Percentiles rank a stretch among this genome's conserved stretches.
Conservation (phyloP, 2,113 vertebrate genomes). For the Microcebus murinus region DNA sequence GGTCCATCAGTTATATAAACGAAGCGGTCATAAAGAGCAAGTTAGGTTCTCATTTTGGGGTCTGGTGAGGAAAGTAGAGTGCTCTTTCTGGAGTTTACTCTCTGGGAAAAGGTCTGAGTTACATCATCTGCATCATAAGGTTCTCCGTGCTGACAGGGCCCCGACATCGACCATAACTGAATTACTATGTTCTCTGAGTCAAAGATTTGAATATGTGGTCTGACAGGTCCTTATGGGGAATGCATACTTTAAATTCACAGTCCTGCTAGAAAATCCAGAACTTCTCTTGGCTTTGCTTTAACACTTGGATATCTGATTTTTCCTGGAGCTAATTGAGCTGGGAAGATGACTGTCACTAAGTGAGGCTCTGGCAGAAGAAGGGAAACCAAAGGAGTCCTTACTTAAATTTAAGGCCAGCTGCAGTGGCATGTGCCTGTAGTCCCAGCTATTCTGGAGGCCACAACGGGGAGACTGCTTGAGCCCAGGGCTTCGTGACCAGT, state of each 20-base stretch:
- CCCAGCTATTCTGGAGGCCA: neutral
- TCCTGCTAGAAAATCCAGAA: neutral
- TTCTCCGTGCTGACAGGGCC: neutral
- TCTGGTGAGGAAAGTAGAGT: neutral
- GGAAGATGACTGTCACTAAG: neutral
- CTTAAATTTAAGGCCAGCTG: neutral
- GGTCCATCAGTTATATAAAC: too few species aligned
- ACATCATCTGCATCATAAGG: too few species aligned
- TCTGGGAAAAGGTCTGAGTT: neutral
- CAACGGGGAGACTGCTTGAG: neutral
- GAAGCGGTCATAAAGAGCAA: neutral
- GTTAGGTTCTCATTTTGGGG: neutral
- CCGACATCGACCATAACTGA: neutral
- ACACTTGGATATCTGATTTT: neutral
- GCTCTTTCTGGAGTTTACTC: neutral
- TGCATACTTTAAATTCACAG: neutral
- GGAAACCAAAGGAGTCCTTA: neutral
- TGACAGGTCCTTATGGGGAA: neutral
- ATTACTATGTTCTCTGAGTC: neutral
- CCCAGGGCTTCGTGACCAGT: neutral
- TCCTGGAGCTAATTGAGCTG: neutral
- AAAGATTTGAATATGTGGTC: neutral
- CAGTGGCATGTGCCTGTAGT: neutral
- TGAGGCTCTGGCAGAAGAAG: neutral
- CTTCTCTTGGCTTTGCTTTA: conserved; percentile 8